phyloP scores from a whole-genome alignment of 2,888 invertebrate genomes.

The Lingula anatina region DNA sequence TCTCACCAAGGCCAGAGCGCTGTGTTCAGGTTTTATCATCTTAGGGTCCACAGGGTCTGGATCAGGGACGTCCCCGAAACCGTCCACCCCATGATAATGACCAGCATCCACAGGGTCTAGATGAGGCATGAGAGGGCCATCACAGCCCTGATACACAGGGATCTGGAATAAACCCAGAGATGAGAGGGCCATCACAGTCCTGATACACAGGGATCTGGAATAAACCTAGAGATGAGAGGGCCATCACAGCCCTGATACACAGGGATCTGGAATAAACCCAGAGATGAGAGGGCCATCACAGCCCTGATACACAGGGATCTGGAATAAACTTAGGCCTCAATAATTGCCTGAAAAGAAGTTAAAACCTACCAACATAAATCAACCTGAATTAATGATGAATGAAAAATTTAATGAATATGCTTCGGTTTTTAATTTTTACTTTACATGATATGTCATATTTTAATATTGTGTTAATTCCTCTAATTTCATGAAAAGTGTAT shows the following conservation, averaged over 20 bases:
- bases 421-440: no score
- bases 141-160: conserved; percentile 31
- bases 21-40: conserved; percentile 24
- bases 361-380: no score
- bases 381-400: no score
- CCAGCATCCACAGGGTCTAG: conserved; percentile 13
- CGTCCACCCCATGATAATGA: conserved; percentile 28
- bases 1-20: conserved; percentile 23
- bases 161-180: conserved; percentile 46
- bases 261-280: conserved; percentile 44
- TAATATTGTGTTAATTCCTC: no score
- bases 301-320: conserved; percentile 36
- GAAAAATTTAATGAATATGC: no score
- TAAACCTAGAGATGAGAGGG: conserved; percentile 46
- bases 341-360: no score
- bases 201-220: conserved; percentile 32
- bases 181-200: conserved; percentile 24
- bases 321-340: no score
- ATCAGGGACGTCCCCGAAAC: conserved; percentile 25
- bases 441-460: no score
- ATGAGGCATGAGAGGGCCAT: conserved; percentile 18
- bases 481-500: no score
- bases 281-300: conserved; percentile 21
- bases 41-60: conserved; percentile 18
- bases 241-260: conserved; percentile 28